Evolutionary conservation across 2,797 vertebrate species (phyloP), one percentile per base, ranked within the genome.

Genomic region (Chaetophractus vellerosus): DNA sequence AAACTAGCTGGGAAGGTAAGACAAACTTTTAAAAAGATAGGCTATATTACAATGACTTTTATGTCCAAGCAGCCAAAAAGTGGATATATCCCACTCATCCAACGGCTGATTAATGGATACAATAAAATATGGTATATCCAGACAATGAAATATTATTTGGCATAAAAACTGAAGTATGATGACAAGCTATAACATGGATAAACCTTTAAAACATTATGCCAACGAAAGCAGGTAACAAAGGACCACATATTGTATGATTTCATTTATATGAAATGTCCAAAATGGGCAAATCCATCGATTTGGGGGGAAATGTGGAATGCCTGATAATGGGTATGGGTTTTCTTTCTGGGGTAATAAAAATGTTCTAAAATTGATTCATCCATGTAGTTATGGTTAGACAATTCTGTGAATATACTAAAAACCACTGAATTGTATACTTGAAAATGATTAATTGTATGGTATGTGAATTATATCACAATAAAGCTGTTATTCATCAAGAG

Each of bases 401-500:
- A 72, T 74, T 89, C 36, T 84, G 33, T 59, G 10, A 93, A 21
- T 8, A 57, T 16, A 87, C 0, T 48, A 52, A 69, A 93, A 90
- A 93, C 24, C 72, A 76, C 14, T 84, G n/a, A 41, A 41, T 3
- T 57, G 26, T 45, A 81, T 0, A 61, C 15, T 89, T 76, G n/a
- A 28, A 89, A 81, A 80, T 18, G 33, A 11, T 72, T 28, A 83
- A 50, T 21, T 80, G 28, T 24, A 82, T n/a, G 55, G 9, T 24
- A 90, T 33, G 23, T 48, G 14, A 84, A 75, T 83, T 55, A 89
- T 55, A 89, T 31, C 24, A 85, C 79, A 85, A 81, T 85, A 52
- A 86, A 57, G 48, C 23, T 74, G 31, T 45, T 36, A 72, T 28
- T 80, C 86, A 55, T 41, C 57, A 92, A 50, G 1, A 38, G 31